A percentile compares a stretch with the other conserved stretches of the same genome.
These are phyloP conservation scores for Stylophora pistillata DNA, from an alignment of 64 coral and sea anemone genomes.

Conservation along the genomic window DNA sequence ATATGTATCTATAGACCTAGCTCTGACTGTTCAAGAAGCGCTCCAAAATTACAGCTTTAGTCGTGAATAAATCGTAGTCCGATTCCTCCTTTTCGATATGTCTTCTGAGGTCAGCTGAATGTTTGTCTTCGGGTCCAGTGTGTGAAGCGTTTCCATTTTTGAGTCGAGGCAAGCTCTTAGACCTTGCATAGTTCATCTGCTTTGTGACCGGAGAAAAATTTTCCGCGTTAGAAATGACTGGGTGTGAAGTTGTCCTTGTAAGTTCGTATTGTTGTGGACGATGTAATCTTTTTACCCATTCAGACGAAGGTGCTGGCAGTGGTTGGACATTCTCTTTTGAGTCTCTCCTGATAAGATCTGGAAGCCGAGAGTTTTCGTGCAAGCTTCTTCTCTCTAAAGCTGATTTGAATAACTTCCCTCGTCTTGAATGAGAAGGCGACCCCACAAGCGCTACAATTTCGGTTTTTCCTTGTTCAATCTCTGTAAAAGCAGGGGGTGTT, in stretches of 20 bases:
- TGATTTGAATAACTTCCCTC: not conserved
- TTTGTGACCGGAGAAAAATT: not conserved
- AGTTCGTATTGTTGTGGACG: not conserved
- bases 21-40: constrained; percentile 32
- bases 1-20: not conserved
- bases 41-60: constrained; percentile 38
- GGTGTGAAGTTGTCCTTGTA: not conserved
- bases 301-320: not conserved
- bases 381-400: not conserved
- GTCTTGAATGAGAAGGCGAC: not conserved
- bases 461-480: not conserved
- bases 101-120: constrained; percentile 27
- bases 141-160: not conserved
- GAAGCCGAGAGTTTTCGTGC: not conserved
- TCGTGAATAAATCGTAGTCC: constrained; percentile 23
- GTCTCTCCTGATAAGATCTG: constrained; percentile 1
- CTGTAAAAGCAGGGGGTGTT: not conserved
- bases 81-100: not conserved
- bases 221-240: not conserved
- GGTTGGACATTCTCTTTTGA: not conserved
- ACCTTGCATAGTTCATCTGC: not conserved
- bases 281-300: not conserved
- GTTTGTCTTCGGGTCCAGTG: not conserved
- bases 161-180: constrained; percentile 8
- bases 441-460: constrained; percentile 12